Conservation (phyloP, 2,888 invertebrate genomes). For the Pandemis heparana region DNA sequence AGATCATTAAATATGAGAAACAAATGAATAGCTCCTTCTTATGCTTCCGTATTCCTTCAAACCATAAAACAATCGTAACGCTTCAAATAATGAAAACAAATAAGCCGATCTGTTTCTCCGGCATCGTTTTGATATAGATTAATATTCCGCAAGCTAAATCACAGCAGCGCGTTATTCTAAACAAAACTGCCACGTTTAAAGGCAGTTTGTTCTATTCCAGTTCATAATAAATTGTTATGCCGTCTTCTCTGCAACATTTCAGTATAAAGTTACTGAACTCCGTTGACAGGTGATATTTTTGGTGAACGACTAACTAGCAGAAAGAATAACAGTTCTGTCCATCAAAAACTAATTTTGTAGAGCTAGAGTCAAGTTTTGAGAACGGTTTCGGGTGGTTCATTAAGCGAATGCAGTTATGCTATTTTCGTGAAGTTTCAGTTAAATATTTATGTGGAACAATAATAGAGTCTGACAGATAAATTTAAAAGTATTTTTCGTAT, state of each 20-base stretch:
- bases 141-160: slow-evolving; percentile 70
- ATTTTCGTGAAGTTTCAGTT: slow-evolving; percentile 25
- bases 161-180: slow-evolving; percentile 67
- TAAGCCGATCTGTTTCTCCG: slow-evolving; percentile 48
- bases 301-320: slow-evolving; percentile 64
- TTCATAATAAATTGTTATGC: slow-evolving; percentile 65
- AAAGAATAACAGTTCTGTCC: slow-evolving; percentile 74
- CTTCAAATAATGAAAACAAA: slow-evolving; percentile 53
- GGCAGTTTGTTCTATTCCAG: slow-evolving; percentile 65
- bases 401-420: slow-evolving; percentile 44
- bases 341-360: slow-evolving; percentile 72
- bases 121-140: slow-evolving; percentile 73
- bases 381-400: slow-evolving; percentile 50
- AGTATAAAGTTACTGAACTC: slow-evolving; percentile 74
- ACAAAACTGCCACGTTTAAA: slow-evolving; percentile 52
- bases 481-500: neutral
- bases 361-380: slow-evolving; percentile 52
- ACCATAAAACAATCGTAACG: slow-evolving; percentile 42
- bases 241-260: slow-evolving; percentile 70
- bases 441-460: slow-evolving; percentile 20
- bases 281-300: slow-evolving; percentile 74
- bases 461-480: slow-evolving; percentile 1
- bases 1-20: neutral
- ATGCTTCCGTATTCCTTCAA: neutral
- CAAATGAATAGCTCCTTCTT: neutral